phyloP scores from a whole-genome alignment of 2,888 invertebrate species.

The Andrena flavipes region DNA sequence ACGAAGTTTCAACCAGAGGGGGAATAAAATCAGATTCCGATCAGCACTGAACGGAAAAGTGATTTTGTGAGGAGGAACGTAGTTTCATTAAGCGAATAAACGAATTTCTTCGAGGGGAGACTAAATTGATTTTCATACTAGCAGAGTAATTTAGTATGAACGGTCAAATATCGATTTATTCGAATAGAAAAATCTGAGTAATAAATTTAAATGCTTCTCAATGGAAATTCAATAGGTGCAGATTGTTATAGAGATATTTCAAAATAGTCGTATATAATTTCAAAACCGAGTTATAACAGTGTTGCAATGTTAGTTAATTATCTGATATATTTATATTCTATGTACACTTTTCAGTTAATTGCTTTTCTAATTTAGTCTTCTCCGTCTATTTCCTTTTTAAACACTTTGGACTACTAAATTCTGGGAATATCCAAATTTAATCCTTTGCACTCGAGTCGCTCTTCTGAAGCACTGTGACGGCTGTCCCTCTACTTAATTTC shows the following conservation, averaged over 20 bases:
- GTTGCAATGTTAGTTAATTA: too few species aligned
- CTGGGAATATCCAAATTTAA: conserved; percentile 39
- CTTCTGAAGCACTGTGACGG: conserved; percentile 13
- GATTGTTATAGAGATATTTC: too few species aligned
- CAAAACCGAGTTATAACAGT: too few species aligned
- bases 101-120: not conserved
- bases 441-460: conserved; percentile 23
- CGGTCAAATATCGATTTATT: not conserved
- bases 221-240: not conserved
- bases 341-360: not conserved
- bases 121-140: conserved; percentile 25
- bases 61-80: not conserved
- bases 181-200: not conserved
- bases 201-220: not conserved
- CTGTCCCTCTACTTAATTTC: conserved; percentile 20
- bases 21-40: conserved; percentile 7
- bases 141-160: not conserved
- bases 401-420: conserved; percentile 5
- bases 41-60: not conserved
- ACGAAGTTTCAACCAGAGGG: not conserved
- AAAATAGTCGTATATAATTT: too few species aligned
- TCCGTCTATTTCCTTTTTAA: not conserved
- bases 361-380: not conserved
- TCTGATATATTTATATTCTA: too few species aligned
- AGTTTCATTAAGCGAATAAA: not conserved